phyloP scores from a whole-genome alignment of 2,888 invertebrate species.

The Acanthopleura granulata region DNA sequence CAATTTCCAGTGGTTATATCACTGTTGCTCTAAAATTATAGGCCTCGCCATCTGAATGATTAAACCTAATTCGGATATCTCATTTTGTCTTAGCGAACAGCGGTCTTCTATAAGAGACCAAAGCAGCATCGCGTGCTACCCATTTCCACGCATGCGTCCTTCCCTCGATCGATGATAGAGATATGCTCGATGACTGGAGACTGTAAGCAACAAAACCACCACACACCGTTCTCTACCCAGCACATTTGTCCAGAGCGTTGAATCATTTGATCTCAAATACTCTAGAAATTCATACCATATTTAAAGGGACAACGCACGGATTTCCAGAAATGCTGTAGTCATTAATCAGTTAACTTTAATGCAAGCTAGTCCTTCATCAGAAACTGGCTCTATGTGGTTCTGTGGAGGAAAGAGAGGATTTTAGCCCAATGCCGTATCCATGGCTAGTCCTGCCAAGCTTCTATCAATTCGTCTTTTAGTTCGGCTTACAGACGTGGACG shows the following conservation, averaged over 20 bases:
- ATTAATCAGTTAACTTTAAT: not conserved
- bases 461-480: too few species aligned
- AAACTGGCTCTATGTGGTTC: too few species aligned
- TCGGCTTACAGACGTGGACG: too few species aligned
- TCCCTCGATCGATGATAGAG: too few species aligned
- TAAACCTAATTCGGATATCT: not conserved
- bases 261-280: not conserved
- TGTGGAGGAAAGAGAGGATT: too few species aligned
- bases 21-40: constrained; percentile 10
- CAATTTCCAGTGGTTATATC: not conserved
- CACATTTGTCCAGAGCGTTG: not conserved
- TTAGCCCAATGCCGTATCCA: too few species aligned
- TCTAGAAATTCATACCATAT: not conserved
- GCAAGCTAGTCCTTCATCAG: too few species aligned
- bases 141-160: too few species aligned
- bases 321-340: not conserved
- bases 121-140: too few species aligned
- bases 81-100: constrained; percentile 4
- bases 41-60: constrained; percentile 15
- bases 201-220: not conserved
- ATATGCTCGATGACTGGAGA: not conserved
- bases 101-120: too few species aligned
- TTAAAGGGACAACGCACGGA: not conserved
- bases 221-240: not conserved
- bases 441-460: too few species aligned